These are phyloP conservation scores for Thymelicus lineola DNA, from an alignment of 2,888 invertebrate genomes.

Conservation along the genomic window DNA sequence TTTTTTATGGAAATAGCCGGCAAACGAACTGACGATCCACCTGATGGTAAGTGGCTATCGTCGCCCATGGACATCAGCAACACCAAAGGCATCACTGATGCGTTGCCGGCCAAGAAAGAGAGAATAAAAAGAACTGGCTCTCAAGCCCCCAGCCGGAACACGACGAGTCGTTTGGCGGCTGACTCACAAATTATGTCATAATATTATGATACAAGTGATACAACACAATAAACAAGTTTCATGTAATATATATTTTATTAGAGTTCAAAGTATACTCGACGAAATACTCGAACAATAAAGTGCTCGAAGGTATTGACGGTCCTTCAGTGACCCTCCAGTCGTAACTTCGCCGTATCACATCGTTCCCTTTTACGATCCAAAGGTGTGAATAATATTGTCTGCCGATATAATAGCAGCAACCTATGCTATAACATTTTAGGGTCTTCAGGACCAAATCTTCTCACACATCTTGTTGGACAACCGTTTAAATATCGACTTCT, in stretches of 20 bases:
- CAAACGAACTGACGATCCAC: too few relatives aligned
- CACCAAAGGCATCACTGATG: too few relatives aligned
- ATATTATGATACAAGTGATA: too few relatives aligned
- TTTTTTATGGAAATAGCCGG: too few relatives aligned
- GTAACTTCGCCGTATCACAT: constrained; percentile 51
- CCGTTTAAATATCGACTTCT: constrained; percentile 40
- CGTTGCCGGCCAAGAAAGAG: too few relatives aligned
- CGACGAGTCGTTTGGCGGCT: too few relatives aligned
- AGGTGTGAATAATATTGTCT: constrained; percentile 61
- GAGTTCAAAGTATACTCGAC: not conserved
- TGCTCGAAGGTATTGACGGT: constrained; percentile 18
- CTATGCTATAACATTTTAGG: constrained; percentile 51
- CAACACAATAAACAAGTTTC: not conserved
- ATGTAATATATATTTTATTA: not conserved
- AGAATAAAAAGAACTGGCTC: too few relatives aligned
- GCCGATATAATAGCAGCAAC: constrained; percentile 54
- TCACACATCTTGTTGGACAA: constrained; percentile 47
- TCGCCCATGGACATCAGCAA: too few relatives aligned
- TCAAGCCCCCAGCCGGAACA: too few relatives aligned
- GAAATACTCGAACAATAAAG: constrained; percentile 8
- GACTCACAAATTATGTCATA: too few relatives aligned
- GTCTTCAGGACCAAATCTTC: constrained; percentile 44
- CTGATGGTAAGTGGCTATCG: too few relatives aligned
- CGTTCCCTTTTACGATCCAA: constrained; percentile 62
- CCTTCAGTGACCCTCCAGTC: constrained; percentile 56